phyloP scores from a whole-genome alignment of 2,113 vertebrate genomes.

The Aplodontia rufa region DNA sequence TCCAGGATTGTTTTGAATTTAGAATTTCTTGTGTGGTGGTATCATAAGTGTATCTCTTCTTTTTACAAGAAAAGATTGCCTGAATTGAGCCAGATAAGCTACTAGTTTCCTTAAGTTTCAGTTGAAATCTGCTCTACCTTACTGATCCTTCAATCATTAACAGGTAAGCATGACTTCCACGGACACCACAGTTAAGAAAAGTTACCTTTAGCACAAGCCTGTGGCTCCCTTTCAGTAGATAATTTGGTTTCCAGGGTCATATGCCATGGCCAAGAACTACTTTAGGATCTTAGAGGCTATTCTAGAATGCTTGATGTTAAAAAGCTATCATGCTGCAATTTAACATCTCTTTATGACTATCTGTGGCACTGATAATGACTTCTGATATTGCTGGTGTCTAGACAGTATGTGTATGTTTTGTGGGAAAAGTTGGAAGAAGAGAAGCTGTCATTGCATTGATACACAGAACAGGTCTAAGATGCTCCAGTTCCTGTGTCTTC shows the following conservation, averaged over 20 bases:
- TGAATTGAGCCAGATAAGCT: neutral
- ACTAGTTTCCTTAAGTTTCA: neutral
- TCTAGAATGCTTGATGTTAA: neutral
- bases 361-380: neutral
- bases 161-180: neutral
- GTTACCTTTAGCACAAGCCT: conserved; percentile 59
- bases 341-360: neutral
- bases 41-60: neutral
- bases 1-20: neutral
- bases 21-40: neutral
- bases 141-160: conserved; percentile 61
- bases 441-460: neutral
- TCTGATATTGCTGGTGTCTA: neutral
- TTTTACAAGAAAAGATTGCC: conserved; percentile 12
- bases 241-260: conserved; percentile 48
- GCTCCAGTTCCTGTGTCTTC: neutral
- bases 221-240: neutral
- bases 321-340: neutral
- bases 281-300: neutral
- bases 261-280: neutral
- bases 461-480: neutral
- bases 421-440: neutral
- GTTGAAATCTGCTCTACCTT: neutral
- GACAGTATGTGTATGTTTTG: neutral
- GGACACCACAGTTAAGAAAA: neutral